Conservation (phyloP, 2,113 vertebrate genomes). For the Tenrec ecaudatus region DNA sequence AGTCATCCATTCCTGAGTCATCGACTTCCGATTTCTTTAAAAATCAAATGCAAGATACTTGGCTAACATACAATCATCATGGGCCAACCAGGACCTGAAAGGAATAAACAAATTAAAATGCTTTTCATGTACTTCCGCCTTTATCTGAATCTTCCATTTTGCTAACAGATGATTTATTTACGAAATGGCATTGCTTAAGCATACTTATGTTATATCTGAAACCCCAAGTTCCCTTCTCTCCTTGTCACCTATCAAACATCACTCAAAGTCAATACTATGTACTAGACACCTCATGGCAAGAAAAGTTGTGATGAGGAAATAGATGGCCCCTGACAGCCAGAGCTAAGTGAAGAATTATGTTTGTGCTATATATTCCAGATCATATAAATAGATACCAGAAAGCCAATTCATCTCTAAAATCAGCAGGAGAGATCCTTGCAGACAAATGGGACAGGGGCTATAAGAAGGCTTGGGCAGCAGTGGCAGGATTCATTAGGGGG, state of each 20-base stretch:
- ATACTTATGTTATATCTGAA: neutral
- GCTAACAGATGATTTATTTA: constrained; percentile 41
- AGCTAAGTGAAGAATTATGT: neutral
- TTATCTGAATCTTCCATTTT: constrained; percentile 23
- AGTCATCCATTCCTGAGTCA: constrained; percentile 73
- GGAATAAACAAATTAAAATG: constrained; percentile 28
- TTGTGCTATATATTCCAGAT: constrained; percentile 10
- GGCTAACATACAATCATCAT: constrained; percentile 36
- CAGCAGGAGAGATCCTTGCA: neutral
- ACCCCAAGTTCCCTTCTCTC: neutral
- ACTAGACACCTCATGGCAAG: neutral
- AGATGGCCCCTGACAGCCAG: neutral
- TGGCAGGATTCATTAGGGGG: neutral
- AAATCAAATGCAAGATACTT: constrained; percentile 58
- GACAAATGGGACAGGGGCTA: neutral
- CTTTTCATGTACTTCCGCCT: neutral
- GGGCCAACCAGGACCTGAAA: neutral
- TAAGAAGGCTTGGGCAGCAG: neutral
- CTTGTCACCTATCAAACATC: neutral
- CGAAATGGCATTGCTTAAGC: constrained; percentile 4
- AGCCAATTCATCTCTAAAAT: neutral
- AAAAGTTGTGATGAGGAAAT: neutral
- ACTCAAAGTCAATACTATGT: neutral
- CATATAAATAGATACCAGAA: neutral
- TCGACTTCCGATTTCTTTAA: constrained; percentile 64